Evolutionary conservation across 1,140 invertebrate genomes (phyloP), one percentile per base, ranked within the genome.

Genomic region (Xylocopa sonorina): DNA sequence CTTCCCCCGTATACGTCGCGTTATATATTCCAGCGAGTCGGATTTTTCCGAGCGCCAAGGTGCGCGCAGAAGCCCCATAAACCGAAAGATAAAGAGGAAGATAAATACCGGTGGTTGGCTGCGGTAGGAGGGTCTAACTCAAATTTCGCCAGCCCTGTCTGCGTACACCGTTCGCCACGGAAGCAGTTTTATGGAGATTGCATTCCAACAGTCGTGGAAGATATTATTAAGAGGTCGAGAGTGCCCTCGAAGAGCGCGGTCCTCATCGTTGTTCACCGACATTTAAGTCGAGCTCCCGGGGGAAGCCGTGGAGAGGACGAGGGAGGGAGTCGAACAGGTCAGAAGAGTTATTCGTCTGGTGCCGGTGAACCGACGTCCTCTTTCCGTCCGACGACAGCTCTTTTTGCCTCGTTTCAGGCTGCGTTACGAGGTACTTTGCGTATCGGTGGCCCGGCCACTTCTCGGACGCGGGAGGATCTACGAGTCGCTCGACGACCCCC

Each of bases 101-200:
- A 84, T 83, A 86, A 87, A 85, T 81, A 88, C 74, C 51, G 32
- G 29, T n/a, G n/a, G n/a, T n/a, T n/a, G 66, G 18, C 64, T 16
- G 43, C n/a, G 71, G 64, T 51, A 24, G 72, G 63, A 74, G 76
- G 80, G 86, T 80, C 64, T 87, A 87, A 89, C 87, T 90, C 81
- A 91, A 89, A 90, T 88, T 89, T 91, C 51, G 87, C 87, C 69
- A 77, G 76, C 69, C 81, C 62, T 72, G 38, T 50, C 64, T 24
- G 86, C 50, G 76, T 84, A 87, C 85, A 74, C 27, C 38, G 27
- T 51, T 80, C 86, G 85, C 87, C 79, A 64, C 88, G 88, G 89
- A 90, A 91, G 87, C 89, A 81, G 88, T 87, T 92, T 92, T 92
- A 92, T 90, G 91, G 85, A 92, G 88, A 92, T 92, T 92, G 91